Percentiles rank a stretch among this genome's conserved stretches.
These are phyloP conservation scores for Opisthograptis luteolata DNA, from an alignment of 2,888 invertebrate species.

Conservation along the genomic window DNA sequence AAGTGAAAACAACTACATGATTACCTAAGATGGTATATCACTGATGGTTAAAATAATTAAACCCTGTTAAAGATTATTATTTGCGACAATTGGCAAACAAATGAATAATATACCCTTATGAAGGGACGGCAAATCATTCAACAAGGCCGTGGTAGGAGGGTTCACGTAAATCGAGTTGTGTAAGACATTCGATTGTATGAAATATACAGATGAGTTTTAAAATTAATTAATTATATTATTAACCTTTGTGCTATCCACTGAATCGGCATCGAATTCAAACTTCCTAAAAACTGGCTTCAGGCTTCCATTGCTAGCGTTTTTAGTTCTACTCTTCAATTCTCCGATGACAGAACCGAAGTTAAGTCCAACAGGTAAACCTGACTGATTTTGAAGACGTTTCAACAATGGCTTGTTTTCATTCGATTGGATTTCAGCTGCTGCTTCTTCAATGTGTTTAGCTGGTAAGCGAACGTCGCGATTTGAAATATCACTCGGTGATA, in stretches of 20 bases:
- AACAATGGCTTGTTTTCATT: constrained; percentile 57
- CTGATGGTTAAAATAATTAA: too few relatives aligned
- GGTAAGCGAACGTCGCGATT: constrained; percentile 12
- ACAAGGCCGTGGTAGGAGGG: too few relatives aligned
- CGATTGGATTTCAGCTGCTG: constrained; percentile 21
- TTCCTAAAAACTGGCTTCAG: constrained; percentile 78
- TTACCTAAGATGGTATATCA: too few relatives aligned
- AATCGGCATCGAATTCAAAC: constrained; percentile 64
- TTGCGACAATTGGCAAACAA: too few relatives aligned
- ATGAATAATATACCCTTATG: too few relatives aligned
- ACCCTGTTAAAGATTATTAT: too few relatives aligned
- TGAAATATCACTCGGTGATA: constrained; percentile 24
- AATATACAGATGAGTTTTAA: too few relatives aligned
- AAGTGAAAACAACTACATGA: too few relatives aligned
- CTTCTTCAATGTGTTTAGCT: constrained; percentile 24
- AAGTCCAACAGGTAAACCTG: constrained; percentile 64
- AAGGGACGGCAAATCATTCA: too few relatives aligned
- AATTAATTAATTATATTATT: constrained; percentile 36
- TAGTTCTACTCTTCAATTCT: constrained; percentile 74
- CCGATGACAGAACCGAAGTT: constrained; percentile 79
- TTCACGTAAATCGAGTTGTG: too few relatives aligned
- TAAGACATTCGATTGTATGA: too few relatives aligned
- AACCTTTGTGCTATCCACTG: constrained; percentile 66
- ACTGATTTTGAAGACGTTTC: constrained; percentile 66
- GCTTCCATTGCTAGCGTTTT: constrained; percentile 62